These are phyloP conservation scores for Protodeltote pygarga DNA, from an alignment of 2,888 invertebrate genomes.

Conservation along the genomic window DNA sequence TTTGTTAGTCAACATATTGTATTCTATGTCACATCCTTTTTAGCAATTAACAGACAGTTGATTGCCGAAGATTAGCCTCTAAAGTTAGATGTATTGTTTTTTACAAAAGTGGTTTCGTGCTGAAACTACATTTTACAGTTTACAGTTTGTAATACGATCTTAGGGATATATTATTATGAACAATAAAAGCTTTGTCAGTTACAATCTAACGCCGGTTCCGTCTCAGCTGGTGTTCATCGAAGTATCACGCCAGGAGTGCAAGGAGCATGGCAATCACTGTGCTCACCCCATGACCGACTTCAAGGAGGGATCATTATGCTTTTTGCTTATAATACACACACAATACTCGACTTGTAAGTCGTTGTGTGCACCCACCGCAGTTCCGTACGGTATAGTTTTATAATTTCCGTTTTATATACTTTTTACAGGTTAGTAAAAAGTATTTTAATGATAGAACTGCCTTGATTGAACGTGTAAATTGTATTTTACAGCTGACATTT, in stretches of 20 bases:
- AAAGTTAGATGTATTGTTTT: no score
- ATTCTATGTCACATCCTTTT: no score
- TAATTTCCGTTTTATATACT: background rate
- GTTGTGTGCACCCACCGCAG: conserved; percentile 58
- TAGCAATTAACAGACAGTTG: no score
- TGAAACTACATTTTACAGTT: no score
- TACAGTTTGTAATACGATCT: no score
- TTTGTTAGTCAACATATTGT: no score
- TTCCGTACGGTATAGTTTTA: conserved; percentile 45
- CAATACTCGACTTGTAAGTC: conserved; percentile 31
- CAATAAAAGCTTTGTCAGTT: conserved; percentile 30
- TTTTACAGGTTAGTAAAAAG: conserved; percentile 5
- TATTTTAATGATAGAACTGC: conserved; percentile 11
- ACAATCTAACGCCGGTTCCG: conserved; percentile 24
- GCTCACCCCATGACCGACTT: conserved; percentile 62
- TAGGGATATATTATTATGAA: conserved; percentile 16
- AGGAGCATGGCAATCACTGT: conserved; percentile 61
- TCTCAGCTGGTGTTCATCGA: conserved; percentile 47
- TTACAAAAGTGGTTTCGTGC: no score
- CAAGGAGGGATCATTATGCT: conserved; percentile 64
- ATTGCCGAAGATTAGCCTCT: no score
- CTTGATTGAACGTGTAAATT: conserved; percentile 7
- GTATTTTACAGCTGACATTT: background rate
- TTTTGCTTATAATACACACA: conserved; percentile 42
- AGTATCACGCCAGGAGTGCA: conserved; percentile 48